Percentiles rank a stretch among this genome's conserved stretches.
Conservation (phyloP, 2,888 invertebrate species). For the Cetonia aurata region DNA sequence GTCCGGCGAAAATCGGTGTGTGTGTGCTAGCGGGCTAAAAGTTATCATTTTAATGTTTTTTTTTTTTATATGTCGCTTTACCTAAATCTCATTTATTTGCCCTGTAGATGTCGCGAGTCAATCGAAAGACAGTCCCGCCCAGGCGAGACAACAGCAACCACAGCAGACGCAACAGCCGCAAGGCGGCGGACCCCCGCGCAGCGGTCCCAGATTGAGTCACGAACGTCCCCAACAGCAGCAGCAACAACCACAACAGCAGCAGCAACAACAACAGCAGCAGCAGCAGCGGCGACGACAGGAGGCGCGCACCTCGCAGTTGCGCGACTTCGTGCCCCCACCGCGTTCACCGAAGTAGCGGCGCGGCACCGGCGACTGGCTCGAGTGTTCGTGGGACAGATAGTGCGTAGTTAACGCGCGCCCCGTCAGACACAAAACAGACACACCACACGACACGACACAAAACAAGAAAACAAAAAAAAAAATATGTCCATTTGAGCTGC, state of each 20-base stretch:
- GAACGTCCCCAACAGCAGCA: constrained; percentile 58
- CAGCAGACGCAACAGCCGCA: constrained; percentile 7
- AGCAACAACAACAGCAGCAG: constrained; percentile 58
- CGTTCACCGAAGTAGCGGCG: constrained; percentile 66
- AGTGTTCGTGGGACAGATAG: constrained; percentile 55
- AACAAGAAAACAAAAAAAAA: constrained; percentile 30
- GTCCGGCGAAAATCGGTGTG: no score
- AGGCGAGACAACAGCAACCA: constrained; percentile 40
- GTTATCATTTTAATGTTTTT: no score
- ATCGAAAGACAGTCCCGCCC: constrained; percentile 49
- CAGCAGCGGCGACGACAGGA: constrained; percentile 60
- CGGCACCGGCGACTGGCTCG: constrained; percentile 44
- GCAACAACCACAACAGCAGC: constrained; percentile 50
- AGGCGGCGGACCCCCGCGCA: constrained; percentile 47
- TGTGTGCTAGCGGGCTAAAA: no score
- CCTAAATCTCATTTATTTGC: background rate
- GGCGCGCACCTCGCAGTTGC: constrained; percentile 61
- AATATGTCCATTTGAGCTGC: constrained; percentile 49
- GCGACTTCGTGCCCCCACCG: constrained; percentile 62
- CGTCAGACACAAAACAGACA: constrained; percentile 25
- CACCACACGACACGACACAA: constrained; percentile 7
- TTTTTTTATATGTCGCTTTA: no score
- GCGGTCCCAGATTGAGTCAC: constrained; percentile 55
- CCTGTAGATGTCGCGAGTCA: constrained; percentile 42
- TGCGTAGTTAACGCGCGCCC: constrained; percentile 47